Evolutionary conservation across 2,888 invertebrate species (phyloP).

Genomic region (Amphipoea lucens): DNA sequence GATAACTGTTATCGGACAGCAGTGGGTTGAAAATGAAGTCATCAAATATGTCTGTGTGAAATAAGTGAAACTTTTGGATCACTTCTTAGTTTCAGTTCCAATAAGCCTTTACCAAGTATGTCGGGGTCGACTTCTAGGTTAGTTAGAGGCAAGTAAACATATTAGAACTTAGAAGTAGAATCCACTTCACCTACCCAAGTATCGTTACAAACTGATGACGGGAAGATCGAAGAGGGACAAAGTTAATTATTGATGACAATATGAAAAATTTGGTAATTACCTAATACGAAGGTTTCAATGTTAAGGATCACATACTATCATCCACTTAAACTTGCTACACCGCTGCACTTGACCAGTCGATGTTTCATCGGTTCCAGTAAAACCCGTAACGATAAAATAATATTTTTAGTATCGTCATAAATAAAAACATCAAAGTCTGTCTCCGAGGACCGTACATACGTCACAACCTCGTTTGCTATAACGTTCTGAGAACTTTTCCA

Average conservation of each 20-base stretch:
- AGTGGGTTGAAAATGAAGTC: conserved; percentile 28
- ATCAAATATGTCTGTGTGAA: conserved; percentile 3
- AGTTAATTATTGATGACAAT: not conserved
- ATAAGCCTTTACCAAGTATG: conserved; percentile 37
- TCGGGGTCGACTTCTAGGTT: conserved; percentile 54
- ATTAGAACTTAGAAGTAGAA: conserved; percentile 3
- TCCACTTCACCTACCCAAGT: not conserved
- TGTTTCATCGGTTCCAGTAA: conserved; percentile 43
- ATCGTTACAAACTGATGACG: not conserved
- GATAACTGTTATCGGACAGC: conserved; percentile 51
- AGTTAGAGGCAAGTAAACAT: not conserved
- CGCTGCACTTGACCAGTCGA: conserved; percentile 38
- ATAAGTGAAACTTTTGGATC: not conserved
- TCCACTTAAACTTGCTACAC: conserved; percentile 14
- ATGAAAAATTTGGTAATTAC: not conserved
- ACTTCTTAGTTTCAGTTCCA: conserved; percentile 11
- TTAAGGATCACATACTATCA: not conserved
- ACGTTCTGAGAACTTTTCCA: conserved; percentile 18
- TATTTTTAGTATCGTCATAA: conserved; percentile 56
- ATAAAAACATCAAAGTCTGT: conserved; percentile 50
- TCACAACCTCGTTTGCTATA: conserved; percentile 42
- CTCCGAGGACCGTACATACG: conserved; percentile 26
- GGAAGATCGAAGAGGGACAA: not conserved
- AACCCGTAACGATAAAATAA: conserved; percentile 47
- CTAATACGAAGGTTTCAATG: not conserved